phyloP scores from a whole-genome alignment of 2,113 vertebrate genomes.

The Oncorhynchus tshawytscha region DNA sequence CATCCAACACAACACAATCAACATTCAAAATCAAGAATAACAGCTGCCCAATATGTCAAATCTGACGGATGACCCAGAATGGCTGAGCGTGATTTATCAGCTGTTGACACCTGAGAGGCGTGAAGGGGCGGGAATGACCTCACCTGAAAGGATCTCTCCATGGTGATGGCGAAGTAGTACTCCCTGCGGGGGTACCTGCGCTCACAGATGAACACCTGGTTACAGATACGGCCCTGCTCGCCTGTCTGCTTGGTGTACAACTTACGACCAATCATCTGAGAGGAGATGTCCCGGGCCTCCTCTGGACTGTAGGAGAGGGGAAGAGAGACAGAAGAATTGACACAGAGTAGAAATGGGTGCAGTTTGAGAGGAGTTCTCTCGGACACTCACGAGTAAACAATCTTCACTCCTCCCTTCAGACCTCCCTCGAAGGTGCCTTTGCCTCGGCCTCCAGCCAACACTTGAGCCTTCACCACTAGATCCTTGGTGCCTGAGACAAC shows the following conservation, averaged over 20 bases:
- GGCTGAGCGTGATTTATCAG: no score
- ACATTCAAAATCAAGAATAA: no score
- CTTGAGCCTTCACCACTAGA: constrained; percentile 96
- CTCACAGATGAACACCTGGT: constrained; percentile 98
- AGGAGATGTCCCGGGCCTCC: constrained; percentile 91
- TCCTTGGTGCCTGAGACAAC: constrained; percentile 89
- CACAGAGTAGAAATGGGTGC: neutral
- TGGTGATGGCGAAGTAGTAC: constrained; percentile 98
- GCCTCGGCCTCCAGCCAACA: constrained; percentile 94
- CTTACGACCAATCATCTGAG: constrained; percentile 96
- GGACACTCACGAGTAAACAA: constrained; percentile 95
- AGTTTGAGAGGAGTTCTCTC: neutral
- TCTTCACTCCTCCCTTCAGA: constrained; percentile 95
- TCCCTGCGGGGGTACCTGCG: constrained; percentile 95
- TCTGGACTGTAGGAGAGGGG: constrained; percentile 79
- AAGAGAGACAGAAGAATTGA: neutral
- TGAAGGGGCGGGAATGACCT: constrained; percentile 43
- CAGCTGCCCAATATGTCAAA: no score
- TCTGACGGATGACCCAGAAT: no score
- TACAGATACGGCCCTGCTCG: constrained; percentile 95
- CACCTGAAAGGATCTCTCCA: constrained; percentile 96
- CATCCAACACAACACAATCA: neutral
- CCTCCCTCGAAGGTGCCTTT: constrained; percentile 97
- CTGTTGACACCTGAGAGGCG: neutral
- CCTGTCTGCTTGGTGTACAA: constrained; percentile 97